Evolutionary conservation across 2,797 vertebrate genomes (phyloP), one percentile per base, ranked within the genome.

Genomic region (Lepilemur septentrionalis): DNA sequence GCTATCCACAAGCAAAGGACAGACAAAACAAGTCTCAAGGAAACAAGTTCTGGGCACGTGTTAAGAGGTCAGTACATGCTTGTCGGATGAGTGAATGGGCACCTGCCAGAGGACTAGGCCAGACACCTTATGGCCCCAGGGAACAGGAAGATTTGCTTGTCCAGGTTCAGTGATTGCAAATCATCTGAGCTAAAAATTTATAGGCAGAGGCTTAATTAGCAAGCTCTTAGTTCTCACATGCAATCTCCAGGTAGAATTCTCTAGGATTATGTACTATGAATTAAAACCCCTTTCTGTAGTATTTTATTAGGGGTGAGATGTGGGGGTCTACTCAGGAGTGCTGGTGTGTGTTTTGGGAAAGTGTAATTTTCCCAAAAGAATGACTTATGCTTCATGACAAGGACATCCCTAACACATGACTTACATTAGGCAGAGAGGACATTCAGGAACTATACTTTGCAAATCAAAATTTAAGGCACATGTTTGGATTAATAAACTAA

Each of bases 401-500:
- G 55, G 43, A 41, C 73, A 63, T 73, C 28, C 41, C 2, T 89
- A 75, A 92, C 14, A 63, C 59, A 70, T 17, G 63, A 78, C 18
- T 95, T 94, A 17, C 2, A 72, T 87, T 46, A 85, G 43, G 52
- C 38, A 67, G 76, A 94, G 32, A 73, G n/a, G 20, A 80, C 41
- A 63, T 84, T 80, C 23, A 79, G 43, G 41, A 82, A 73, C 22
- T 10, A 78, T 30, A 67, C 41, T 86, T 97, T 72, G 20, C 92
- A 70, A 96, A 67, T 90, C 69, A 80, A 93, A 81, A 92, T 41
- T 72, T 20, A 73, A 14, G 35, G 61, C 11, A 52, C 4, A 4
- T 70, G 35, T 70, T 79, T 84, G 22, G 17, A 82, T 90, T 90
- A 55, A 93, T 94, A 92, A 96, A 88, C 7, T 48, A 80, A 63